Evolutionary conservation across 2,888 invertebrate species (phyloP), one percentile per base, ranked within the genome.

Genomic region (Chaetoderma sp.): DNA sequence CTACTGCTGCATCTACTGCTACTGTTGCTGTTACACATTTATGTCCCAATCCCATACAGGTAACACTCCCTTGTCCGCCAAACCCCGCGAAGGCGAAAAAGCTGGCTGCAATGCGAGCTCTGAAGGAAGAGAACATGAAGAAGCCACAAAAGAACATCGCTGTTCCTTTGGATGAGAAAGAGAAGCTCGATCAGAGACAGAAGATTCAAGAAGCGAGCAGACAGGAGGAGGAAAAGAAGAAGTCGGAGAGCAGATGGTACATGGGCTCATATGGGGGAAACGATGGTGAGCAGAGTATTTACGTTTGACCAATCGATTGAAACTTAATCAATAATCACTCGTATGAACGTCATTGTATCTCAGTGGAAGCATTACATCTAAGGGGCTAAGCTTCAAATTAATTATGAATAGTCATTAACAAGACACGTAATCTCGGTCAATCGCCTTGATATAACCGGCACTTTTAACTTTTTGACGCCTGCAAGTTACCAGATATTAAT

Each of bases 41-140:
- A n/a, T n/a, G n/a, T n/a, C n/a, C n/a, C n/a, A n/a, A 59, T 52
- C 23, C 16, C 13, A 16, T 45, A 1, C 54, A 73, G 83, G 72
- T 83, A 13, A 82, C 82, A 0, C 60, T 84, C 0, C 81, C 84
- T 0, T 80, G 79, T 58, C 83, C 84, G 2, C 81, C 84, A 13
- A 84, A 84, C 62, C 84, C 84, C 1, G 80, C 78, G 1, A 82
- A 81, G 61, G 82, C 80, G 1, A 78, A 78, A 69, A 82, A 82
- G 55, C 71, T 81, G 16, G 83, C 83, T 0, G 78, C 76, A 8
- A 76, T 79, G 68, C 68, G 80, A 55, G 80, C 80, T 54, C 67
- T 77, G 23, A 82, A 80, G 56, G 83, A 83, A 54, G 83, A 79
- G 47, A 80, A 80, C 64, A 82, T 81, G 81, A 82, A 79, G 56